Evolutionary conservation across 2,797 vertebrate genomes (phyloP).

Genomic region (Menidia menidia): DNA sequence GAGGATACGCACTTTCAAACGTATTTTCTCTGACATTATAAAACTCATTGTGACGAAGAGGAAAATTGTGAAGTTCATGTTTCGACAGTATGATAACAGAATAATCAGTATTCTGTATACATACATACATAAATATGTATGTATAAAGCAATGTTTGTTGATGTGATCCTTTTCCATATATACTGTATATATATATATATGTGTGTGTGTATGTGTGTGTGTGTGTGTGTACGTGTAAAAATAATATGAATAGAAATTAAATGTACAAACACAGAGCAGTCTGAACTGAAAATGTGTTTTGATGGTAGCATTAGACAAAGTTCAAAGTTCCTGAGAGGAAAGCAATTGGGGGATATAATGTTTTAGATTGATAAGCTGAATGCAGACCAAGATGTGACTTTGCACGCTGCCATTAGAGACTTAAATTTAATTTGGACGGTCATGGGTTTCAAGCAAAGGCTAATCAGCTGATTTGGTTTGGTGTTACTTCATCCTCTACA

Average conservation of each 20-base stretch:
- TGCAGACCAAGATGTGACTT: neutral
- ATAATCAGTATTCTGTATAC: conserved; percentile 16
- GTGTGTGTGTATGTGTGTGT: too few species aligned
- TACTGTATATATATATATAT: too few species aligned
- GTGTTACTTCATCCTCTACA: neutral
- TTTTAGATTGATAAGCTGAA: conserved; percentile 1
- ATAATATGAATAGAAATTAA: neutral
- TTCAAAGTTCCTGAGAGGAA: neutral
- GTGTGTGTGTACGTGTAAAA: neutral
- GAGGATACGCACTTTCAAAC: conserved; percentile 45
- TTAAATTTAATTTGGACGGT: conserved; percentile 2
- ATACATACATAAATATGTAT: neutral
- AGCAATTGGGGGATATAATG: neutral
- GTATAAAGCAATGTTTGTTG: too few species aligned
- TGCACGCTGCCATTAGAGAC: neutral
- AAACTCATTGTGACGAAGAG: conserved; percentile 21
- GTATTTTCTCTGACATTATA: conserved; percentile 17
- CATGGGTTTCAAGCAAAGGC: neutral
- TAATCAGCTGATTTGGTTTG: neutral
- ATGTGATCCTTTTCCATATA: too few species aligned
- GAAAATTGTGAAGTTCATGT: conserved; percentile 9
- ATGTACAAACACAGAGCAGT: neutral
- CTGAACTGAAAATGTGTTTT: too few species aligned
- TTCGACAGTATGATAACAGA: conserved; percentile 20
- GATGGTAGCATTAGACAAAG: neutral